phyloP scores from a whole-genome alignment of 2,888 invertebrate genomes.

The Calameuta filiformis region DNA sequence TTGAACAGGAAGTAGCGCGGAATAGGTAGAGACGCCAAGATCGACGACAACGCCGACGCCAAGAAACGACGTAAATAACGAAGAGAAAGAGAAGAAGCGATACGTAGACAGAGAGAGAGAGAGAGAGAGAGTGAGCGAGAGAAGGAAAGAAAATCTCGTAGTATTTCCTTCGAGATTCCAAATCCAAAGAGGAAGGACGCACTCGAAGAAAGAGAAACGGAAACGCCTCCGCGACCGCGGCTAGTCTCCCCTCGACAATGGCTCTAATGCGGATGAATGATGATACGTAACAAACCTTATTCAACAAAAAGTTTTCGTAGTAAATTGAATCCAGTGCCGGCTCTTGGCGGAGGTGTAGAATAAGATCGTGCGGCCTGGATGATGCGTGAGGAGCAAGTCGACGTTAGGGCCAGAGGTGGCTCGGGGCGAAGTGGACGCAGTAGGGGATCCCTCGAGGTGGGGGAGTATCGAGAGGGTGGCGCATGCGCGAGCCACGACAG shows the following conservation, averaged over 20 bases:
- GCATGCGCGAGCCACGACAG: conserved; percentile 49
- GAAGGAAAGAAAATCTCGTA: not conserved
- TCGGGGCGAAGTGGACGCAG: conserved; percentile 16
- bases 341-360: conserved; percentile 14
- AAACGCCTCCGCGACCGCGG: not conserved
- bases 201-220: not conserved
- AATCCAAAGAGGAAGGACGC: not conserved
- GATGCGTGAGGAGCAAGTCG: conserved; percentile 12
- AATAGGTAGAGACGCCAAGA: not conserved
- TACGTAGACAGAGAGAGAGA: too few relatives aligned
- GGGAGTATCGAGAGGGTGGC: conserved; percentile 38
- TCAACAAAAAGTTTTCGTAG: conserved; percentile 49
- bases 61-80: not conserved
- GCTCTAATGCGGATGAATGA: conserved; percentile 39
- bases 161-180: not conserved
- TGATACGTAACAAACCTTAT: conserved; percentile 55
- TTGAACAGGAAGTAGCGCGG: not conserved
- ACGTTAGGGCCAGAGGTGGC: not conserved
- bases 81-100: not conserved
- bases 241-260: conserved; percentile 24
- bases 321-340: conserved; percentile 49
- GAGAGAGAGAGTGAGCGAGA: not conserved
- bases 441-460: conserved; percentile 25
- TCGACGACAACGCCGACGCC: not conserved
- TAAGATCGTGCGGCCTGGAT: conserved; percentile 22